A percentile compares a stretch with the other conserved stretches of the same genome.
Evolutionary conservation across 30 jellyfish, hydroid and myxozoan species (phyloP).

Genomic region (Hydractinia echinata): DNA sequence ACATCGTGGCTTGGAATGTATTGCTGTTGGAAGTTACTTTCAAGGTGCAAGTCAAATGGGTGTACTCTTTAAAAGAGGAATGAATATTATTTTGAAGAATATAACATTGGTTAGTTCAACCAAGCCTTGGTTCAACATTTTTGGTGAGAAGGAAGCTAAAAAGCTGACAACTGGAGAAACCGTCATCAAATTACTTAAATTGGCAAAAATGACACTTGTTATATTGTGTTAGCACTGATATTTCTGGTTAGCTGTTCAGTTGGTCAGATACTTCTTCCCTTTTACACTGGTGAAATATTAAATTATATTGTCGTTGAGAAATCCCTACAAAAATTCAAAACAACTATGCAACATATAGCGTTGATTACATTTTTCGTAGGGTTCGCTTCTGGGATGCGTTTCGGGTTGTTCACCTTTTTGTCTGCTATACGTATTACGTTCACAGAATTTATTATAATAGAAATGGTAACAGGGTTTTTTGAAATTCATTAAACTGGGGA

Average conservation of each 20-base stretch:
- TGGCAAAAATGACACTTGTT: conserved; percentile 53
- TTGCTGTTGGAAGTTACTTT: conserved; percentile 39
- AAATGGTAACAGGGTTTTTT: conserved; percentile 71
- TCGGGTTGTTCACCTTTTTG: conserved; percentile 46
- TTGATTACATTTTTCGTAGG: conserved; percentile 55
- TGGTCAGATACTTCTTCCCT: too few relatives aligned
- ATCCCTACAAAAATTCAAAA: conserved; percentile 48
- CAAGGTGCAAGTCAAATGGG: too few relatives aligned
- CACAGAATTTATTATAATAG: conserved; percentile 45
- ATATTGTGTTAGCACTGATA: conserved; percentile 45
- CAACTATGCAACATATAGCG: conserved; percentile 49
- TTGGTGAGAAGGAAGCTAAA: background rate
- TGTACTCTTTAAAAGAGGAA: too few relatives aligned
- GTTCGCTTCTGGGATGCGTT: conserved; percentile 62
- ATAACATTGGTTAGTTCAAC: conserved; percentile 8
- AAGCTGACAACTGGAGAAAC: conserved; percentile 17
- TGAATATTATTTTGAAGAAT: background rate
- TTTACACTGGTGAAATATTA: too few relatives aligned
- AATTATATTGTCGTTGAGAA: too few relatives aligned
- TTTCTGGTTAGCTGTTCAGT: too few relatives aligned
- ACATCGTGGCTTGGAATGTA: conserved; percentile 23
- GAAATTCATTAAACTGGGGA: conserved; percentile 65
- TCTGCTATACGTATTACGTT: conserved; percentile 52
- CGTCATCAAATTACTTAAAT: conserved; percentile 39
- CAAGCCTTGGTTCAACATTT: background rate